Evolutionary conservation across 92 coral and sea anemone genomes (phyloP), one percentile per base, ranked within the genome.

Genomic region (Phenganax stokvisi): DNA sequence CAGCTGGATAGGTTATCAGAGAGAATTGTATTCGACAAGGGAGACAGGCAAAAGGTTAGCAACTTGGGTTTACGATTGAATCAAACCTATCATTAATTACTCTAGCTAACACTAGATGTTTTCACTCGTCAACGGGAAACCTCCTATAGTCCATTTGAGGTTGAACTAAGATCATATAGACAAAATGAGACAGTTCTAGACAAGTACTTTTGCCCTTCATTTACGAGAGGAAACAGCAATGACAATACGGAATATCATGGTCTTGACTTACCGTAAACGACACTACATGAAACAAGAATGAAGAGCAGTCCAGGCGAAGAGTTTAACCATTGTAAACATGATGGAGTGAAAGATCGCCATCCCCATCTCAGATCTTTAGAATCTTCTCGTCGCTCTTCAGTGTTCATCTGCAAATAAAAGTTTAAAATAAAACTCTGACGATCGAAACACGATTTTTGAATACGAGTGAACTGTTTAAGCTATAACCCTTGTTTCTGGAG

Each of bases 321-420:
- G 63, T 79, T 79, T 3, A 79, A 25, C 68, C 73, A 79, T 51
- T 79, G 83, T 28, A 79, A 54, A 52, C 74, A 79, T 9, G 51
- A 44, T 10, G 83, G 83, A 17, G 51, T 62, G 74, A 79, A 63
- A 9, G 83, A 79, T 47, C 58, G 62, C 73, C 83, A 79, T 6
- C 83, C 83, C 83, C 83, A 79, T 47, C 83, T 51, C 8, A 79
- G 58, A 12, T 79, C 83, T 0, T 60, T 69, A 4, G 6, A 30
- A 9, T 51, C 51, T 15, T 12, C 74, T 54, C 57, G 9, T 52
- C 16, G 10, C 15, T 73, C 13, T 54, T 73, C 60, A 16, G 13
- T 58, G 28, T 52, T 68, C 73, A 68, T 68, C 67, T 61, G 67
- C n/a, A 13, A 61, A 61, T 7, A 56, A 10, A 17, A 28, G 6